phyloP scores from a whole-genome alignment of 2,797 vertebrate genomes.

The Clarias fuscus region DNA sequence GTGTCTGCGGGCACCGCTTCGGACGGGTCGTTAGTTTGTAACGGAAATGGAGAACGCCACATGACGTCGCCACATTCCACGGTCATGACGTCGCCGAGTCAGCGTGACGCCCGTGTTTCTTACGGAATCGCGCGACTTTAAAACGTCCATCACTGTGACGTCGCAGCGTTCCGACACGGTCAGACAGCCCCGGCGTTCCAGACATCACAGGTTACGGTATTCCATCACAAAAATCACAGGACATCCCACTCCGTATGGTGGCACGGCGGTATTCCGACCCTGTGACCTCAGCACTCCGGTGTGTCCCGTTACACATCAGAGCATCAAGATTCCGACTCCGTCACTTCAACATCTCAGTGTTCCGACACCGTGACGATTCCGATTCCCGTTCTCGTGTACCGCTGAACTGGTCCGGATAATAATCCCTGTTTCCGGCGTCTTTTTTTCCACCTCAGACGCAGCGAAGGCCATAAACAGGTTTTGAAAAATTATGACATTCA shows the following conservation, averaged over 20 bases:
- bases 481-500: slow-evolving; percentile 80
- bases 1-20: background rate
- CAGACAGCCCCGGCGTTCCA: slow-evolving; percentile 17
- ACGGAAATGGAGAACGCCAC: background rate
- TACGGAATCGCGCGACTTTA: background rate
- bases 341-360: background rate
- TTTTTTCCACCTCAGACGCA: slow-evolving; percentile 56
- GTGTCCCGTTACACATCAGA: no score
- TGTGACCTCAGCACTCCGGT: background rate
- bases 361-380: slow-evolving; percentile 5
- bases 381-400: background rate
- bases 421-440: slow-evolving; percentile 66
- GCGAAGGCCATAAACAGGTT: slow-evolving; percentile 71
- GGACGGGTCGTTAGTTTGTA: background rate
- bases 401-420: slow-evolving; percentile 24
- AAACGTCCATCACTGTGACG: background rate
- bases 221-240: background rate
- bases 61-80: background rate
- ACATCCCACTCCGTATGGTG: background rate
- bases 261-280: background rate
- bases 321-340: no score
- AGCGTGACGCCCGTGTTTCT: background rate
- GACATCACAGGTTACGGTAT: background rate
- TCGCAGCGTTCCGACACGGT: background rate
- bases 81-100: background rate